These are phyloP conservation scores for Thereva nobilitata DNA, from an alignment of 2,888 invertebrate genomes.

Conservation along the genomic window DNA sequence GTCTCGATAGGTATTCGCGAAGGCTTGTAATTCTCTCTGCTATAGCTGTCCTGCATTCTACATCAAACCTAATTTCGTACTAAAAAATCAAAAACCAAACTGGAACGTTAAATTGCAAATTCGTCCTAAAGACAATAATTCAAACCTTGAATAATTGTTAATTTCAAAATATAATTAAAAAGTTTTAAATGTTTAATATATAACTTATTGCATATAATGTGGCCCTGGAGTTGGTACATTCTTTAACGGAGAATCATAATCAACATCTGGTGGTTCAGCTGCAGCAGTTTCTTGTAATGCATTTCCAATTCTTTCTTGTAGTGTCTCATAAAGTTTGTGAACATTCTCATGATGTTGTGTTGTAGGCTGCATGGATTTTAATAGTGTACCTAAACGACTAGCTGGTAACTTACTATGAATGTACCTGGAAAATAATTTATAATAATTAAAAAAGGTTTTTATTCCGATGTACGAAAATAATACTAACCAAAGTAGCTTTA, in stretches of 20 bases:
- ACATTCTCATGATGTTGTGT: slow-evolving; percentile 84
- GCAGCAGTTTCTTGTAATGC: slow-evolving; percentile 68
- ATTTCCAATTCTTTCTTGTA: slow-evolving; percentile 77
- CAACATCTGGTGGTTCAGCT: slow-evolving; percentile 69
- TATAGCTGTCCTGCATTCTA: too few relatives aligned
- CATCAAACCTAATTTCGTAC: too few relatives aligned
- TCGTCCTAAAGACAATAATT: too few relatives aligned
- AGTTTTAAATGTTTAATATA: background rate
- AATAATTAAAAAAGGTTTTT: too few relatives aligned
- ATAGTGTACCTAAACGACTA: slow-evolving; percentile 75
- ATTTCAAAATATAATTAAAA: too few relatives aligned
- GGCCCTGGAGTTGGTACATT: slow-evolving; percentile 83
- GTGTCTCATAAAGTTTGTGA: slow-evolving; percentile 74
- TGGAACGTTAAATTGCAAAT: too few relatives aligned
- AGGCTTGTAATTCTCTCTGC: too few relatives aligned
- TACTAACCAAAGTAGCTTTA: slow-evolving; percentile 84
- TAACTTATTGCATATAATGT: slow-evolving; percentile 56
- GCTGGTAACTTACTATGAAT: slow-evolving; percentile 83
- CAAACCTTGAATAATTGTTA: too few relatives aligned
- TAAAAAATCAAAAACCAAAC: too few relatives aligned
- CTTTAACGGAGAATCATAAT: slow-evolving; percentile 82
- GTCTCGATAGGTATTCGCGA: too few relatives aligned
- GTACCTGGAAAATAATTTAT: slow-evolving; percentile 75
- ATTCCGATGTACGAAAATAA: too few relatives aligned
- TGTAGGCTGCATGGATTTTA: slow-evolving; percentile 64